phyloP scores from a whole-genome alignment of 2,113 vertebrate species.

The Cyprinodon tularosa region DNA sequence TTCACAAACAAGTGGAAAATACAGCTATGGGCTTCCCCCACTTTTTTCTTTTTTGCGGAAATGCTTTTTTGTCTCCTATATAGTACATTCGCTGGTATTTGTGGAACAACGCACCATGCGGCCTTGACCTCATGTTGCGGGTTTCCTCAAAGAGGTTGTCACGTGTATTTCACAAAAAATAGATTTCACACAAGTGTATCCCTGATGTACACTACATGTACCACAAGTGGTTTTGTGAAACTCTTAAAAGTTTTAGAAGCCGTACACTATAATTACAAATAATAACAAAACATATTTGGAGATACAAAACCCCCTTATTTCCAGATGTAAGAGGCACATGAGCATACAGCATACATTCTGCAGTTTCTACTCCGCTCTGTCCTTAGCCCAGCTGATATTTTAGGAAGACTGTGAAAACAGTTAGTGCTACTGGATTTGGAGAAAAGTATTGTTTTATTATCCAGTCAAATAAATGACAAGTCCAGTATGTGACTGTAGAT shows the following conservation, averaged over 20 bases:
- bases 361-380: conserved; percentile 64
- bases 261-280: neutral
- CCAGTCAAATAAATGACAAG: conserved; percentile 53
- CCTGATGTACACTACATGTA: conserved; percentile 15
- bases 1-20: conserved; percentile 74
- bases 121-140: conserved; percentile 73
- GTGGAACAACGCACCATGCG: conserved; percentile 65
- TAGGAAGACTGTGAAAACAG: conserved; percentile 61
- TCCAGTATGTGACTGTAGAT: conserved; percentile 47
- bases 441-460: conserved; percentile 34
- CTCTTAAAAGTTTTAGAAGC: conserved; percentile 2
- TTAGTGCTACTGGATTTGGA: conserved; percentile 19
- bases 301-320: conserved; percentile 38
- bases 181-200: conserved; percentile 29
- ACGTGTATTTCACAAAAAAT: conserved; percentile 47
- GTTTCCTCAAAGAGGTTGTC: conserved; percentile 57
- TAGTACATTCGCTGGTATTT: conserved; percentile 72
- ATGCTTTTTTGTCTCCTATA: conserved; percentile 73
- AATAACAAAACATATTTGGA: conserved; percentile 33
- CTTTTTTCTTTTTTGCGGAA: conserved; percentile 78
- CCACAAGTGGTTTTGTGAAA: neutral
- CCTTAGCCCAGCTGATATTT: conserved; percentile 65
- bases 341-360: conserved; percentile 63
- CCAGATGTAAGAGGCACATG: conserved; percentile 62
- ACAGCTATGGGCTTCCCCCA: conserved; percentile 65